phyloP scores from a whole-genome alignment of 2,797 vertebrate species.

The Gallinago solitaria region DNA sequence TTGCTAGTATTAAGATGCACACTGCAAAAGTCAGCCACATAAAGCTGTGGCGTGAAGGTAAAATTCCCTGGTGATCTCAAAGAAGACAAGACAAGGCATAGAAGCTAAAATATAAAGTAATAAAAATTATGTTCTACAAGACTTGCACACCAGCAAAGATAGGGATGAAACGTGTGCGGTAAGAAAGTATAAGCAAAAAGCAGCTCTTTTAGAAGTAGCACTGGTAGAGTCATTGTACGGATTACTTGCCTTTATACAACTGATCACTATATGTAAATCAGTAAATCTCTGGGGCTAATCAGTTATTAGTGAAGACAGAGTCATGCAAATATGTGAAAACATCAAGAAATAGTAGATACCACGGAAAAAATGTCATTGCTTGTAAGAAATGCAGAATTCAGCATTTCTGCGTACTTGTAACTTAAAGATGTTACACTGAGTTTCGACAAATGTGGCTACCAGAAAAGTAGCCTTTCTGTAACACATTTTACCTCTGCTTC shows the following conservation, averaged over 20 bases:
- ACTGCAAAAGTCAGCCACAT: not conserved
- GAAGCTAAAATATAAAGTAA: not conserved
- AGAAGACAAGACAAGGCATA: not conserved
- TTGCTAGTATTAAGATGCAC: not conserved
- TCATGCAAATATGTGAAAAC: not conserved
- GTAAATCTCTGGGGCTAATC: not conserved
- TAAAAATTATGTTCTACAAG: not conserved
- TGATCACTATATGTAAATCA: not conserved
- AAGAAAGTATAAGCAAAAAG: rapidly evolving
- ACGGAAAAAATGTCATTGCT: not conserved
- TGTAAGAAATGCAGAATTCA: not conserved
- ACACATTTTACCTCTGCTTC: not conserved
- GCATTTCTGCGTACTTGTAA: not conserved
- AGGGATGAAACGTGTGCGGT: not conserved
- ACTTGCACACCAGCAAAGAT: not conserved
- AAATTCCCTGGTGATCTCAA: not conserved
- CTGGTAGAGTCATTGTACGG: too few relatives aligned
- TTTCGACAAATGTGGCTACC: not conserved
- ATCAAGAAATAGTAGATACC: not conserved
- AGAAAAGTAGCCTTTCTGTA: not conserved
- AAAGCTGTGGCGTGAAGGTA: not conserved
- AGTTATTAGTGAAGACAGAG: not conserved
- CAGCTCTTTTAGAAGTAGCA: not conserved
- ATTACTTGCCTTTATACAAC: not conserved
- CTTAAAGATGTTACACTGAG: not conserved